Base-by-base conservation (phyloP, 2,888 invertebrate species). In the Thyatira batis region DNA sequence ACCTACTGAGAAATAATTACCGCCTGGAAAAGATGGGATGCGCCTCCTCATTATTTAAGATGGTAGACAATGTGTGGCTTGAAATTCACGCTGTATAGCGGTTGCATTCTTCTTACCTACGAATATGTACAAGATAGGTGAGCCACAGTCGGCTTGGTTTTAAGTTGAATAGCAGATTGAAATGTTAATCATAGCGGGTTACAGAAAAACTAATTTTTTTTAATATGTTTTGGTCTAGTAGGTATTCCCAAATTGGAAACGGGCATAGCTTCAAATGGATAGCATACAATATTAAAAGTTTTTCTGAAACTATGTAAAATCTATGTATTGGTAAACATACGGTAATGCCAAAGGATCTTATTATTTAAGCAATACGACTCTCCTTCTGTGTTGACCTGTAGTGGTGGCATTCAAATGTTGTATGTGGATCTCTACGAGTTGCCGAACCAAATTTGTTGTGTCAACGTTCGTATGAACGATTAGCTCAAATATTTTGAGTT, bases 391-490 rank as follows among this genome's bases (percentile, higher is more conserved):
- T 3, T 49, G 44, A 5, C 50, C 51, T 0, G 54, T 23, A 27
- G 53, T 52, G 2, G 73, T 78, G 0, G 75, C 27, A 55, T 85
- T 87, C 55, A 82, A 51, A 49, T 76, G 46, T 45, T 80, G 78
- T 10, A 84, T 67, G 51, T 89, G 86, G 9, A 85, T 70, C 44
- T 89, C 87, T 0, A 88, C 78, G 8, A 90, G 60, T 48, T 89
- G 86, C 28, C 85, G 65, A 1, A 90, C 80, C 20, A 89, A 64
- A 52, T 89, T 85, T 0, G 84, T 84, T 0, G 83, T 83, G 30
- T 90, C 90, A 0, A 89, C 87, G 49, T 89, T 89, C 0, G 89
- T 87, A 45, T 89, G 89, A 0, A 87, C 80, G 2, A 90, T 87
- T 8, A 87, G 61, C 56, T 90, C 90, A 51, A 87, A 89, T 10